phyloP scores from a whole-genome alignment of 2,113 vertebrate genomes.

The Neoarius graeffei region DNA sequence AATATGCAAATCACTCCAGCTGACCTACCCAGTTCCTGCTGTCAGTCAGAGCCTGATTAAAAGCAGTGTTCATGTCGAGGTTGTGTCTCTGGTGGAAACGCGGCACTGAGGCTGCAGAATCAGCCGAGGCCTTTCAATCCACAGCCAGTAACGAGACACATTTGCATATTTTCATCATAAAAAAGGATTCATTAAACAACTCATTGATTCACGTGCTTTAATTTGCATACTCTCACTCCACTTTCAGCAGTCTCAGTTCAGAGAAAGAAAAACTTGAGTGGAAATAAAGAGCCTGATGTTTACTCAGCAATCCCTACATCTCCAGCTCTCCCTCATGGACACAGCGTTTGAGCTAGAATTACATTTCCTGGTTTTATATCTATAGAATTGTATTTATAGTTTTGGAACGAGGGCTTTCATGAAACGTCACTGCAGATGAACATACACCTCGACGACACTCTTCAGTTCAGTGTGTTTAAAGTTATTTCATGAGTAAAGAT shows the following conservation, averaged over 20 bases:
- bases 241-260: slow-evolving; percentile 1
- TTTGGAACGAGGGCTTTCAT: not conserved
- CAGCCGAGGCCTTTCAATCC: not conserved
- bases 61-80: not conserved
- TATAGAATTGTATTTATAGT: not conserved
- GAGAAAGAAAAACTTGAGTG: not conserved
- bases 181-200: slow-evolving; percentile 33
- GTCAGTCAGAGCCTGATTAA: slow-evolving; percentile 9
- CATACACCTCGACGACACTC: not conserved
- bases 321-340: not conserved
- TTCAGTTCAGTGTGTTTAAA: not conserved
- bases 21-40: slow-evolving; percentile 20
- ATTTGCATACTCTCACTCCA: slow-evolving; percentile 6
- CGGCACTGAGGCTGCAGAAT: not conserved
- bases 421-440: not conserved
- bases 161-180: slow-evolving; percentile 29
- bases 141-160: not conserved
- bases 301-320: not conserved
- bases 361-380: not conserved
- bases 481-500: not conserved
- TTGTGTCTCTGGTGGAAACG: slow-evolving; percentile 18
- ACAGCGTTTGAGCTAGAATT: not conserved
- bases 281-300: not conserved
- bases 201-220: not conserved
- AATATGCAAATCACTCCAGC: slow-evolving; percentile 2